Conservation (phyloP, 2,113 vertebrate genomes). For the Brachyistius frenatus region DNA sequence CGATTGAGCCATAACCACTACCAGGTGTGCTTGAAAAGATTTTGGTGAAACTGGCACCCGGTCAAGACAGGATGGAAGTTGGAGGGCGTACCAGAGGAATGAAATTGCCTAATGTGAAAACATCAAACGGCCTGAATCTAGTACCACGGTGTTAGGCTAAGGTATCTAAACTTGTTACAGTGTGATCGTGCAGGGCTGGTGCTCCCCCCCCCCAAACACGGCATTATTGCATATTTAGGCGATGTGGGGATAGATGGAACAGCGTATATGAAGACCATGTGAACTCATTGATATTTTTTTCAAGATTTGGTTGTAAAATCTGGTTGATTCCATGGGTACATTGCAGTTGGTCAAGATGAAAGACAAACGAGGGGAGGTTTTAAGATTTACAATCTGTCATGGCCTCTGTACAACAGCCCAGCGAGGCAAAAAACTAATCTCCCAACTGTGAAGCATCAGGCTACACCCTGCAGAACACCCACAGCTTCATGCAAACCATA, state of each 20-base stretch:
- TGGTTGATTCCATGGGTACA: slow-evolving; percentile 27
- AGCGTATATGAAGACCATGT: slow-evolving; percentile 16
- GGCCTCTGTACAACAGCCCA: slow-evolving; percentile 28
- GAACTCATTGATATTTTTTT: slow-evolving; percentile 45
- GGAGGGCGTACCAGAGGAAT: slow-evolving; percentile 48
- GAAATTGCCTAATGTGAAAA: slow-evolving; percentile 72
- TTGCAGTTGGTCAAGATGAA: slow-evolving; percentile 50
- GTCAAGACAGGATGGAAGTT: slow-evolving; percentile 60
- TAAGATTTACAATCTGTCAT: slow-evolving; percentile 41
- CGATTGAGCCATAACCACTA: slow-evolving; percentile 82
- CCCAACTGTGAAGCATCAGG: slow-evolving; percentile 14
- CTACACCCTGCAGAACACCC: slow-evolving; percentile 23
- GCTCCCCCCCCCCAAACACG: slow-evolving; percentile 8
- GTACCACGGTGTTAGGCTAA: slow-evolving; percentile 69
- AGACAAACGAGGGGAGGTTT: slow-evolving; percentile 44
- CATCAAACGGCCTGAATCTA: slow-evolving; percentile 70
- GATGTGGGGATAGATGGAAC: background rate
- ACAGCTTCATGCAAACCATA: slow-evolving; percentile 39
- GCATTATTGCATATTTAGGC: slow-evolving; percentile 6
- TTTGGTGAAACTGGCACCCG: slow-evolving; percentile 77
- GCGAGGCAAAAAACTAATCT: slow-evolving; percentile 8
- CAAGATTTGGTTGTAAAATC: slow-evolving; percentile 46
- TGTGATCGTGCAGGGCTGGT: slow-evolving; percentile 68
- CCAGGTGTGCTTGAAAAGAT: slow-evolving; percentile 82
- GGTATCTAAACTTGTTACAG: slow-evolving; percentile 76